A percentile compares a stretch with the other conserved stretches of the same genome.
These are phyloP conservation scores for Dioctria rufipes DNA, from an alignment of 2,888 invertebrate species.

Conservation along the genomic window DNA sequence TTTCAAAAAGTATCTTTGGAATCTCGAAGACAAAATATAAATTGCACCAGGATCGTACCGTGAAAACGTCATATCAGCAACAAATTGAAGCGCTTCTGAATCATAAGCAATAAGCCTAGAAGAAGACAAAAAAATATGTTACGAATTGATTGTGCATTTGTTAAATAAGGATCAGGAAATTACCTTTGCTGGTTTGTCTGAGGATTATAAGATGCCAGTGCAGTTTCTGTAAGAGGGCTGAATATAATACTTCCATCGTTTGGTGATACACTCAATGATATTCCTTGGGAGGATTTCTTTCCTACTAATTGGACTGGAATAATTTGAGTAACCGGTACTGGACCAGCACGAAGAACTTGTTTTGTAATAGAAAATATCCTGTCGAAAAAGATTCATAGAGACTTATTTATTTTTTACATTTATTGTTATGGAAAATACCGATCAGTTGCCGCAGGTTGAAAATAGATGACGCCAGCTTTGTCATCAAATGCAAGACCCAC, in stretches of 20 bases:
- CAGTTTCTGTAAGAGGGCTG: constrained; percentile 85
- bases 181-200: constrained; percentile 81
- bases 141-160: too few species aligned
- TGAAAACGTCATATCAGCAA: constrained; percentile 81
- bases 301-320: constrained; percentile 85
- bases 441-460: constrained; percentile 80
- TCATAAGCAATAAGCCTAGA: constrained; percentile 81
- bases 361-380: constrained; percentile 86
- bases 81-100: constrained; percentile 82
- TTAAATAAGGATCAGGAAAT: not conserved
- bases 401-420: not conserved
- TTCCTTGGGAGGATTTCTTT: constrained; percentile 87
- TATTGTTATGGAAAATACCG: constrained; percentile 67
- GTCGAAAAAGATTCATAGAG: not conserved
- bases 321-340: constrained; percentile 79
- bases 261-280: constrained; percentile 81
- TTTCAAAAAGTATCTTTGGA: constrained; percentile 85
- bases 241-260: constrained; percentile 83
- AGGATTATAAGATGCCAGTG: constrained; percentile 86
- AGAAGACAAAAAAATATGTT: not conserved
- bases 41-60: constrained; percentile 79
- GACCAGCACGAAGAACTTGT: constrained; percentile 81
- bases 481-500: constrained; percentile 78
- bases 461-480: constrained; percentile 74
- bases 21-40: constrained; percentile 83